These are phyloP conservation scores for Brevipalpus yothersi DNA, from an alignment of 1,140 invertebrate species.

Conservation along the genomic window DNA sequence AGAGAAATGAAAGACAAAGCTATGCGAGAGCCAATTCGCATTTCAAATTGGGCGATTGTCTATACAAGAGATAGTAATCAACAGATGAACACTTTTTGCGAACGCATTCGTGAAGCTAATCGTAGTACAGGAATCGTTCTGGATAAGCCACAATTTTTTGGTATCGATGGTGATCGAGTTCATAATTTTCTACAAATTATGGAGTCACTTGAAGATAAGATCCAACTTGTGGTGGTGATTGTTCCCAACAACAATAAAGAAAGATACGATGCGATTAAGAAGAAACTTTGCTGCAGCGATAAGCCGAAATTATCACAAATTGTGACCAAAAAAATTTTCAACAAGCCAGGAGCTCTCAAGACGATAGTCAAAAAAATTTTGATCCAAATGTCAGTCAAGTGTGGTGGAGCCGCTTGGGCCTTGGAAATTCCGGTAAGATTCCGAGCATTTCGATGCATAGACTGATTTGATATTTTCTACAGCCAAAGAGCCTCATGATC, in stretches of 20 bases:
- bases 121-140: conserved; percentile 20
- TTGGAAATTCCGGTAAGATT: conserved; percentile 21
- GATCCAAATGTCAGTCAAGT: conserved; percentile 32
- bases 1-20: conserved; percentile 14
- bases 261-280: conserved; percentile 41
- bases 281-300: conserved; percentile 45
- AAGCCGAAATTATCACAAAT: conserved; percentile 33
- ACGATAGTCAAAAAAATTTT: conserved; percentile 53
- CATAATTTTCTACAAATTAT: not conserved
- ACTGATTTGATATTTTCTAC: not conserved
- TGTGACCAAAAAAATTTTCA: conserved; percentile 28
- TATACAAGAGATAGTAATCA: conserved; percentile 27
- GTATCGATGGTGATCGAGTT: not conserved
- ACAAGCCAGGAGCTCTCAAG: conserved; percentile 11
- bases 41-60: conserved; percentile 8
- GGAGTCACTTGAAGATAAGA: not conserved
- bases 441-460: too few species aligned
- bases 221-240: conserved; percentile 29
- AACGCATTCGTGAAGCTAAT: conserved; percentile 13
- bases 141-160: conserved; percentile 11
- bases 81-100: conserved; percentile 14
- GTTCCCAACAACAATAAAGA: conserved; percentile 41
- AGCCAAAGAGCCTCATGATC: conserved; percentile 19
- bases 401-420: conserved; percentile 31
- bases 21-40: conserved; percentile 2